Evolutionary conservation across 2,113 vertebrate species (phyloP), one percentile per base, ranked within the genome.

Genomic region (Sebastes fasciatus): DNA sequence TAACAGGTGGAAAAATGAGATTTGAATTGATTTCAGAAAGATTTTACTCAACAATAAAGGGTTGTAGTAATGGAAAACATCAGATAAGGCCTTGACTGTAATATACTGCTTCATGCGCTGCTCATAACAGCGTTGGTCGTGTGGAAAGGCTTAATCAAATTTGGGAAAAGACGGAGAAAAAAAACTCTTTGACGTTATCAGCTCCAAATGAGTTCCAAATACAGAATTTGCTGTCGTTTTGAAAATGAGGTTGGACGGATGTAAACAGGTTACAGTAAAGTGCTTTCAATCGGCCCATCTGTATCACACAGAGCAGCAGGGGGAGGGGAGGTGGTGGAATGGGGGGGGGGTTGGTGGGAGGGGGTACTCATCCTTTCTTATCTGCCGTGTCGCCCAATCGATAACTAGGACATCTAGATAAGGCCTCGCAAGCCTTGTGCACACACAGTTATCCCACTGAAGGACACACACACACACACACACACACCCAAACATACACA

Each of bases 361-460:
- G 84, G 86, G 88, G 83, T 78, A 83, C 87, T 91, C 85, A 88
- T 85, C 91, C 89, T 92, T 90, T 77, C 92, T 95, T 94, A 94
- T 95, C 94, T 91, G 79, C 80, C 79, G 78, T 94, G 93, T 94
- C 82, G 88, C 88, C 82, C 88, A 89, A 93, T 95, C 92, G 86
- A 95, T 95, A 95, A 91, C 87, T 92, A 93, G 92, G 94, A 94
- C 93, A 95, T 95, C 93, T 82, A 92, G 93, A 95, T 94, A 95
- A 94, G 92, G 75, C 78, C 80, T 82, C 16, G 78, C 82, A 79
- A 92, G 84, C 76, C 74, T 76, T 87, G 86, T 88, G 89, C 86
- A 74, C 91, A 91, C 88, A 78, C 82, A 79, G 87, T 74, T 79
- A 84, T 89, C 85, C 89, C 77, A 71, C 79, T 68, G 76, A 89